Evolutionary conservation across 2,797 vertebrate species (phyloP).

Genomic region (Micropoecilia bifurca): DNA sequence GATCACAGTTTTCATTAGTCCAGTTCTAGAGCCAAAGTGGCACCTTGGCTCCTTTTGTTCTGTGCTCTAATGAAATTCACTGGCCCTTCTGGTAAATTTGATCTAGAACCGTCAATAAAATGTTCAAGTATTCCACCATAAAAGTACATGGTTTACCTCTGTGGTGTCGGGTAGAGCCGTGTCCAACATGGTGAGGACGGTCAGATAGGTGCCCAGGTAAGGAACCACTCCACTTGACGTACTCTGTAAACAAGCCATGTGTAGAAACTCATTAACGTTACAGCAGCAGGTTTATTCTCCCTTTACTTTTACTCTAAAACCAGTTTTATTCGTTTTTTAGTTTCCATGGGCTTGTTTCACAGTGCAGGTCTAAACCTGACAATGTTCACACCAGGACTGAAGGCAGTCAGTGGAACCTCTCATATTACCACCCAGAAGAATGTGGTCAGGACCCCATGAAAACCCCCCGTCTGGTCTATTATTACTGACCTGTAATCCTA

Average conservation of each 20-base stretch:
- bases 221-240: constrained; percentile 82
- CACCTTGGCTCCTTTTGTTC: background rate
- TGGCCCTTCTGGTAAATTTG: background rate
- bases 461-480: constrained; percentile 58
- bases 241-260: constrained; percentile 70
- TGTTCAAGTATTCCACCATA: background rate
- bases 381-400: constrained; percentile 2
- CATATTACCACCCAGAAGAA: constrained; percentile 55
- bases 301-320: background rate
- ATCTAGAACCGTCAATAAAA: background rate
- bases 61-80: background rate
- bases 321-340: background rate
- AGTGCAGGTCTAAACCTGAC: background rate
- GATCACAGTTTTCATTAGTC: background rate
- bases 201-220: constrained; percentile 91
- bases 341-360: background rate
- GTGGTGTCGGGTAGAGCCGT: constrained; percentile 87
- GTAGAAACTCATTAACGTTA: background rate
- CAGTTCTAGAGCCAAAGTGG: background rate
- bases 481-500: constrained; percentile 70
- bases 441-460: constrained; percentile 62
- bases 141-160: constrained; percentile 74
- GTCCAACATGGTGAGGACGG: constrained; percentile 91
- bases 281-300: background rate
- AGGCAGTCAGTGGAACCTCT: constrained; percentile 30